A percentile compares a stretch with the other conserved stretches of the same genome.
Conservation (phyloP, 2,797 vertebrate species). For the Neomorphus geoffroyi region DNA sequence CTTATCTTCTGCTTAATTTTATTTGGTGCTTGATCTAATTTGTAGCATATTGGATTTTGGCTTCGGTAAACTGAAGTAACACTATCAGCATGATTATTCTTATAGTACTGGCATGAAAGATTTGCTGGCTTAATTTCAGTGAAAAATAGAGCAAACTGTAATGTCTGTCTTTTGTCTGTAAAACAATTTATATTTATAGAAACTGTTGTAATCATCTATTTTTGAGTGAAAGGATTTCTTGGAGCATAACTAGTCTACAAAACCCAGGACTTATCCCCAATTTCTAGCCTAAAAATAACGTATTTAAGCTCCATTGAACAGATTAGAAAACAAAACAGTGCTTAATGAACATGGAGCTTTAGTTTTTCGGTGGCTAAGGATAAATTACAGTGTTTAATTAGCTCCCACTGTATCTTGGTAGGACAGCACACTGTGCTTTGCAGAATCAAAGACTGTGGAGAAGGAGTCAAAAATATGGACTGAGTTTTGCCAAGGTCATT, state of each 20-base stretch:
- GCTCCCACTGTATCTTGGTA: not conserved
- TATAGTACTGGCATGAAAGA: slow-evolving; percentile 25
- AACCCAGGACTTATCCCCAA: not conserved
- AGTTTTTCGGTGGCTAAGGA: not conserved
- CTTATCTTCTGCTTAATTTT: slow-evolving; percentile 51
- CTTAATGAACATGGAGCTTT: not conserved
- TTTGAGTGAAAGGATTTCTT: slow-evolving; percentile 45
- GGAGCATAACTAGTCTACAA: slow-evolving; percentile 21
- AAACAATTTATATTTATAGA: slow-evolving; percentile 64
- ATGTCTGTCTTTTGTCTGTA: slow-evolving; percentile 42
- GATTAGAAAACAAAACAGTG: slow-evolving; percentile 22
- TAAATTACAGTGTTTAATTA: not conserved
- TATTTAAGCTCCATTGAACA: not conserved
- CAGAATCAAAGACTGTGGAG: not conserved
- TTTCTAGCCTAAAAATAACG: not conserved
- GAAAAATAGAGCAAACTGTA: slow-evolving; percentile 60
- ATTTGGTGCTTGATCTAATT: slow-evolving; percentile 56
- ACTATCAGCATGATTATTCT: slow-evolving; percentile 56
- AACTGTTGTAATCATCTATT: slow-evolving; percentile 48
- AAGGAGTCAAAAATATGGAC: not conserved
- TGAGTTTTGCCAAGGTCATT: slow-evolving; percentile 22
- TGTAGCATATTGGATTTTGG: slow-evolving; percentile 40
- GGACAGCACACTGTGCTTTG: not conserved
- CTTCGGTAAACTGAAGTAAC: slow-evolving; percentile 51
- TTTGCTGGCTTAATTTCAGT: slow-evolving; percentile 61